Conservation (phyloP, 1,140 invertebrate genomes). For the Drosophila nannoptera region DNA sequence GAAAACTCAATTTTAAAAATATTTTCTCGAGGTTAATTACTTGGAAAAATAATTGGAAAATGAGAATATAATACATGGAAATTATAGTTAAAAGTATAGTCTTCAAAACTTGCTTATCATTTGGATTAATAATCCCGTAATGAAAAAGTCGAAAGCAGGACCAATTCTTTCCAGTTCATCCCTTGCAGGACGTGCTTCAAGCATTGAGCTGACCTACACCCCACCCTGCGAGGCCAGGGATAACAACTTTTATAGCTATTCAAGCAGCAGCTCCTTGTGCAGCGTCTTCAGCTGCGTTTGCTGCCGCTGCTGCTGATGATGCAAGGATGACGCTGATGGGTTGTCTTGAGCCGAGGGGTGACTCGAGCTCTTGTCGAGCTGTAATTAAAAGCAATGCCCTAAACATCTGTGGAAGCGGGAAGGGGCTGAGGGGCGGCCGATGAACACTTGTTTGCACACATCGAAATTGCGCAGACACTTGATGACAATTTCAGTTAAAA, state of each 20-base stretch:
- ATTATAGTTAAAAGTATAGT: too few species aligned
- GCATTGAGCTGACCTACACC: conserved; percentile 5
- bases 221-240: neutral
- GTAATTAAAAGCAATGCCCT: conserved; percentile 72
- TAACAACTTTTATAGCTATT: conserved; percentile 25
- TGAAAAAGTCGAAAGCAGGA: too few species aligned
- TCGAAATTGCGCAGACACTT: conserved; percentile 74
- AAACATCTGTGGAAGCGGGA: too few species aligned
- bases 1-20: too few species aligned
- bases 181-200: neutral
- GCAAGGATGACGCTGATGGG: conserved; percentile 70
- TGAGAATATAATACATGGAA: too few species aligned
- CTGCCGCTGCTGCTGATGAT: conserved; percentile 57
- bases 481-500: conserved; percentile 76
- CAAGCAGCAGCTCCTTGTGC: conserved; percentile 14
- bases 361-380: conserved; percentile 63
- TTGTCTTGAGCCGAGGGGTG: conserved; percentile 33
- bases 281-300: conserved; percentile 5
- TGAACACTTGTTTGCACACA: conserved; percentile 72
- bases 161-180: too few species aligned
- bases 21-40: too few species aligned
- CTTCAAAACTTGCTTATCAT: too few species aligned
- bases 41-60: too few species aligned
- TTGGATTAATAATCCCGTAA: too few species aligned
- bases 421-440: neutral